Evolutionary conservation across 2,888 invertebrate species (phyloP).

Genomic region (Hipparchia sbordonii): DNA sequence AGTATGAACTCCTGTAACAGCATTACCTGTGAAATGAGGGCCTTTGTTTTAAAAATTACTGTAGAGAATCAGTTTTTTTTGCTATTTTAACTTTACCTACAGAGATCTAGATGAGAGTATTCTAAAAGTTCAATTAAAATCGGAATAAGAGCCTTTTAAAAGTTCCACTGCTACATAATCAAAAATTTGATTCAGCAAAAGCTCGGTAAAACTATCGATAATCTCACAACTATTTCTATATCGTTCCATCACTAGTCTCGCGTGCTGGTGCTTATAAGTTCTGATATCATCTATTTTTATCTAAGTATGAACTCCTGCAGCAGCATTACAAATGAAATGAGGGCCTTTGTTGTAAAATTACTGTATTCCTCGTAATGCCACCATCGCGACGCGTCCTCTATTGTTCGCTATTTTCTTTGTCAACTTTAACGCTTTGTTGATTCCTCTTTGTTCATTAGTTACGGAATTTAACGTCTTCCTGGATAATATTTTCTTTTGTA

Average conservation of each 20-base stretch:
- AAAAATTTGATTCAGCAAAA: no score
- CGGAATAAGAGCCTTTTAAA: no score
- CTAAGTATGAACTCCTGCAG: slow-evolving; percentile 45
- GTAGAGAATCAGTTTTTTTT: no score
- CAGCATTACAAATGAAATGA: slow-evolving; percentile 55
- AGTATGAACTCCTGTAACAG: no score
- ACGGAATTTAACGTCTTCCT: slow-evolving; percentile 13
- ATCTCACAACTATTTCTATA: neutral
- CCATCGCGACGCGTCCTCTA: slow-evolving; percentile 26
- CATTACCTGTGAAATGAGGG: no score
- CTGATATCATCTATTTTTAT: slow-evolving; percentile 67
- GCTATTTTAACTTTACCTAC: no score
- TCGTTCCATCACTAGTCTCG: slow-evolving; percentile 34
- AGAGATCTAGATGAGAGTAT: no score
- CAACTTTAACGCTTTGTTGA: slow-evolving; percentile 28
- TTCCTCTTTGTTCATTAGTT: slow-evolving; percentile 21
- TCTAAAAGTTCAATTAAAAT: no score
- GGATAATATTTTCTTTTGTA: slow-evolving; percentile 5
- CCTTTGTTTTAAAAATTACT: no score
- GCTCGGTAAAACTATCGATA: neutral
- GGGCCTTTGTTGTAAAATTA: slow-evolving; percentile 51
- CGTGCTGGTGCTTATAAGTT: slow-evolving; percentile 59
- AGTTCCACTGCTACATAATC: no score
- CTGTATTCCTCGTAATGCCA: slow-evolving; percentile 37
- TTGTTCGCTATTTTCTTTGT: slow-evolving; percentile 29